phyloP scores from a whole-genome alignment of 2,113 vertebrate genomes.

The Calypte anna region DNA sequence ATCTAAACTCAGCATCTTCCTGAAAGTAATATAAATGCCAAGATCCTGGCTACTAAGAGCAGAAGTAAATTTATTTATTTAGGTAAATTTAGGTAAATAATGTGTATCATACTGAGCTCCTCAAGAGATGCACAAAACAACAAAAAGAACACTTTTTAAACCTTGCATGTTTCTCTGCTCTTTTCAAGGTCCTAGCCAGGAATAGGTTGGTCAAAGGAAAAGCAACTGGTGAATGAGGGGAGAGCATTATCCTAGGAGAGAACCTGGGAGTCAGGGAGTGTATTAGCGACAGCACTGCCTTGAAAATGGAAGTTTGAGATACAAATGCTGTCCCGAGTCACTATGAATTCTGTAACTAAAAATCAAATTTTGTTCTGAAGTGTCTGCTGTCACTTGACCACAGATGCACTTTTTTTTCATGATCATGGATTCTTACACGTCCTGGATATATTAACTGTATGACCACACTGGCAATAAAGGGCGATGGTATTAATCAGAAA shows the following conservation, averaged over 20 bases:
- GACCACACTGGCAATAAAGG: neutral
- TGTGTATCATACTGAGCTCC: neutral
- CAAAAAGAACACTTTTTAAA: neutral
- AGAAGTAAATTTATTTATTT: neutral
- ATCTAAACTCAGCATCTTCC: neutral
- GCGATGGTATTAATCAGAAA: neutral
- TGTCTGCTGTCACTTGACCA: neutral
- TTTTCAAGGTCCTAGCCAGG: neutral
- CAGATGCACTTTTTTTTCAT: neutral
- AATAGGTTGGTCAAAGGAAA: neutral
- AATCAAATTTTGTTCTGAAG: neutral
- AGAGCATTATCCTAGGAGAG: neutral
- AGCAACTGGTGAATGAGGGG: neutral
- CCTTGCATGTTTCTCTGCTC: neutral
- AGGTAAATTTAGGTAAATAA: neutral
- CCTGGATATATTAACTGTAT: neutral
- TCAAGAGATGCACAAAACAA: neutral
- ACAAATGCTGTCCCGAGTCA: neutral
- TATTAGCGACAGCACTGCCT: neutral
- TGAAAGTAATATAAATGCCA: neutral
- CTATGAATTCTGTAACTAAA: neutral
- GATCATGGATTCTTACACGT: rapidly evolving
- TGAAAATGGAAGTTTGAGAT: neutral
- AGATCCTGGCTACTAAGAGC: neutral
- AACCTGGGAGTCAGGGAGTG: neutral